phyloP scores from a whole-genome alignment of 2,113 vertebrate genomes.

The Oceanites oceanicus region DNA sequence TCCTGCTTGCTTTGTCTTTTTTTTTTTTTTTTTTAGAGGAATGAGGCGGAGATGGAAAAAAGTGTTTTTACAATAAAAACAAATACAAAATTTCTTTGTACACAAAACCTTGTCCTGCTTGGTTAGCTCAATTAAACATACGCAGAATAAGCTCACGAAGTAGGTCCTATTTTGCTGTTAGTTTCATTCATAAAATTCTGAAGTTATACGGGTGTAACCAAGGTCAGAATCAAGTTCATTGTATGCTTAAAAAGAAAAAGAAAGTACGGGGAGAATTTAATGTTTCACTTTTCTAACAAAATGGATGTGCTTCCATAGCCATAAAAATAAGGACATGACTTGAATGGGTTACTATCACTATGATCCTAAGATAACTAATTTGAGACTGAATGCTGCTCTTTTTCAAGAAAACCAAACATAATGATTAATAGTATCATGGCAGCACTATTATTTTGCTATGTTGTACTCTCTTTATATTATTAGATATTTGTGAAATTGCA shows the following conservation, averaged over 20 bases:
- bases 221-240: constrained; percentile 30
- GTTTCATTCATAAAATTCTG: not conserved
- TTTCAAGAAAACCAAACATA: not conserved
- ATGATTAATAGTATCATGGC: not conserved
- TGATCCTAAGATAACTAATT: not conserved
- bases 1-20: not conserved
- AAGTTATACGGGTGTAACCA: not conserved
- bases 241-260: not conserved
- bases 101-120: constrained; percentile 10
- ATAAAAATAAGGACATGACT: not conserved
- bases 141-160: not conserved
- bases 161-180: not conserved
- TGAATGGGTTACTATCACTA: not conserved
- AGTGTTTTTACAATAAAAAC: constrained; percentile 26
- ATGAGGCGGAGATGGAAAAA: not conserved
- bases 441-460: not conserved
- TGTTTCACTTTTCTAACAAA: constrained; percentile 17
- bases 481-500: constrained; percentile 30
- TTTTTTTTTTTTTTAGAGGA: not conserved
- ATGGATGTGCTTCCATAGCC: not conserved
- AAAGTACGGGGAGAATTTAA: not conserved
- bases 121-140: constrained; percentile 4
- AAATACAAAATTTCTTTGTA: constrained; percentile 21
- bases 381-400: not conserved
- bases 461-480: not conserved